These are phyloP conservation scores for Sciurus niger DNA, from an alignment of 2,113 vertebrate genomes.

Conservation along the genomic window DNA sequence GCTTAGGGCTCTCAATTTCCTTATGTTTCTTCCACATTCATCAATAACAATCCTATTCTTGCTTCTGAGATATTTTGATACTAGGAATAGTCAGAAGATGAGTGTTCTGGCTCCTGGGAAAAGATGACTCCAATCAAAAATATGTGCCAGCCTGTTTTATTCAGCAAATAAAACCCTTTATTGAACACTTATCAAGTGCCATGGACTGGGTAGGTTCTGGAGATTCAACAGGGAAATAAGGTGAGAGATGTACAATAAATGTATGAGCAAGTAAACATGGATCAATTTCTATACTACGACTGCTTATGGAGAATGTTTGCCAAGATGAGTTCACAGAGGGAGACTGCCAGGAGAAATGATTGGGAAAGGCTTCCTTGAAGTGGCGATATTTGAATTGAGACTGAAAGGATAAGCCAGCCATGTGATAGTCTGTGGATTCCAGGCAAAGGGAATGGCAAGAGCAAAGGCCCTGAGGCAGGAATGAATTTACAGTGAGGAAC, in stretches of 20 bases:
- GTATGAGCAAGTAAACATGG: not conserved
- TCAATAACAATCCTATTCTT: constrained; percentile 25
- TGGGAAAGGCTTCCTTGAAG: not conserved
- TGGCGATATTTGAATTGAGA: not conserved
- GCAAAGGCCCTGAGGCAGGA: not conserved
- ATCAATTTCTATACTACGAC: not conserved
- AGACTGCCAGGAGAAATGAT: not conserved
- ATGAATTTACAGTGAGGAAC: not conserved
- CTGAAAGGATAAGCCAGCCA: not conserved
- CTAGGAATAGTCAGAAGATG: not conserved
- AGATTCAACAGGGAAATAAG: not conserved
- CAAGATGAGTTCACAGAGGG: not conserved
- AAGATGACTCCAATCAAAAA: not conserved
- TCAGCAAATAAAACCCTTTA: not conserved
- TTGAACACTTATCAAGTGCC: not conserved
- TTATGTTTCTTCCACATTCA: constrained; percentile 47
- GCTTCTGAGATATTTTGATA: not conserved
- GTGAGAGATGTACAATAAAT: not conserved
- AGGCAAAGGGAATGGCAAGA: not conserved
- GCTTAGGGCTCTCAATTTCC: constrained; percentile 35
- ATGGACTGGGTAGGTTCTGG: not conserved
- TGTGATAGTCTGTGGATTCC: not conserved
- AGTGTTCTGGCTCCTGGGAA: constrained; percentile 6
- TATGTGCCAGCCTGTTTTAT: not conserved
- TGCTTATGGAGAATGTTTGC: not conserved